Conservation (phyloP, 2,113 vertebrate species). For the Suncus etruscus region DNA sequence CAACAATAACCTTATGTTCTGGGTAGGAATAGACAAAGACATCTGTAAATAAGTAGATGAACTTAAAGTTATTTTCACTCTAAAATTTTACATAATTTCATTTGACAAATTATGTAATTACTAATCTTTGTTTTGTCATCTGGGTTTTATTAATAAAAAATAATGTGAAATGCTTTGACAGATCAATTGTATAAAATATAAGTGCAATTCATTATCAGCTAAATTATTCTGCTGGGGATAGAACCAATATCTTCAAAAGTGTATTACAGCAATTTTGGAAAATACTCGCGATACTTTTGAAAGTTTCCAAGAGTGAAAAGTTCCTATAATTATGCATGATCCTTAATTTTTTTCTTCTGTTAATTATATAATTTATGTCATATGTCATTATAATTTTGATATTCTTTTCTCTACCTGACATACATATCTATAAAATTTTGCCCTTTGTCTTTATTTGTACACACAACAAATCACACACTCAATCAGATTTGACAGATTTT, state of each 20-base stretch:
- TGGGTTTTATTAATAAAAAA: slow-evolving; percentile 39
- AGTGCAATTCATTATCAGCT: slow-evolving; percentile 17
- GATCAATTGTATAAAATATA: slow-evolving; percentile 10
- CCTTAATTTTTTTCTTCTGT: slow-evolving; percentile 64
- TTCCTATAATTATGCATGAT: slow-evolving; percentile 59
- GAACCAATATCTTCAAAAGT: slow-evolving; percentile 59
- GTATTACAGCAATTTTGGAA: slow-evolving; percentile 70
- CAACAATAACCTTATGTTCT: background rate
- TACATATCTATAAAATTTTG: background rate
- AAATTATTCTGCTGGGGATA: slow-evolving; percentile 45
- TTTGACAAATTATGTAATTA: slow-evolving; percentile 5
- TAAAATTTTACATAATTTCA: slow-evolving; percentile 21
- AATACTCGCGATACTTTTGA: slow-evolving; percentile 56
- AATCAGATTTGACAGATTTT: background rate
- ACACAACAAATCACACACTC: background rate
- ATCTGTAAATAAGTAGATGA: background rate
- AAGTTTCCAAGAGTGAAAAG: slow-evolving; percentile 50
- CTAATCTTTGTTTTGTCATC: slow-evolving; percentile 20
- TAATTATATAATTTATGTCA: slow-evolving; percentile 67
- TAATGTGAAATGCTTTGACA: background rate
- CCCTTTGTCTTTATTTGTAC: background rate
- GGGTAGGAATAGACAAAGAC: background rate
- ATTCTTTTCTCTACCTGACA: background rate
- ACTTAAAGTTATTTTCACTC: background rate
- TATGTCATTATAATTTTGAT: slow-evolving; percentile 35